These are phyloP conservation scores for Chloebia gouldiae DNA, from an alignment of 2,113 vertebrate species.

Conservation along the genomic window DNA sequence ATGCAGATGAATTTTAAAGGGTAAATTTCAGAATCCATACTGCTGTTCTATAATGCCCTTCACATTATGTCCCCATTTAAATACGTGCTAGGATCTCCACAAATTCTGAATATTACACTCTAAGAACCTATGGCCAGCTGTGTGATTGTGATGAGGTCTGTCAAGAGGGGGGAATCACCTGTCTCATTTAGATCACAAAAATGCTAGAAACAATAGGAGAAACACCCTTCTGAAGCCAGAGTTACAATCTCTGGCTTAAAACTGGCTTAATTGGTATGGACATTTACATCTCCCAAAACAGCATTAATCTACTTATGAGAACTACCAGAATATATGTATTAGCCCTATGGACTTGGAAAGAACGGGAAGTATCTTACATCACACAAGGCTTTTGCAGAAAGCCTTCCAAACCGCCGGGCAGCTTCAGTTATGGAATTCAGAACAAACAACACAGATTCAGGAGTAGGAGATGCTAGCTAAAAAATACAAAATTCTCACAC, in stretches of 20 bases:
- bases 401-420: neutral
- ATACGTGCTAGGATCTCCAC: neutral
- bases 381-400: neutral
- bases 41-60: neutral
- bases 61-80: neutral
- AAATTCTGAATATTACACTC: neutral
- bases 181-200: neutral
- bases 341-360: neutral
- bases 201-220: neutral
- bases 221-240: neutral
- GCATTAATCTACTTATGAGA: neutral
- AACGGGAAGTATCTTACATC: neutral
- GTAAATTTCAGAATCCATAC: neutral
- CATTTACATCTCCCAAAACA: neutral
- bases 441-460: neutral
- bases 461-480: neutral
- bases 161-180: neutral
- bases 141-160: neutral
- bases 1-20: neutral
- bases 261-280: neutral
- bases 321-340: neutral
- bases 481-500: neutral
- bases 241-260: neutral
- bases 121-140: neutral
- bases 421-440: accelerated